A percentile compares a stretch with the other conserved stretches of the same genome.
These are phyloP conservation scores for Noturus placidus DNA, from an alignment of 2,113 vertebrate species.

Conservation along the genomic window DNA sequence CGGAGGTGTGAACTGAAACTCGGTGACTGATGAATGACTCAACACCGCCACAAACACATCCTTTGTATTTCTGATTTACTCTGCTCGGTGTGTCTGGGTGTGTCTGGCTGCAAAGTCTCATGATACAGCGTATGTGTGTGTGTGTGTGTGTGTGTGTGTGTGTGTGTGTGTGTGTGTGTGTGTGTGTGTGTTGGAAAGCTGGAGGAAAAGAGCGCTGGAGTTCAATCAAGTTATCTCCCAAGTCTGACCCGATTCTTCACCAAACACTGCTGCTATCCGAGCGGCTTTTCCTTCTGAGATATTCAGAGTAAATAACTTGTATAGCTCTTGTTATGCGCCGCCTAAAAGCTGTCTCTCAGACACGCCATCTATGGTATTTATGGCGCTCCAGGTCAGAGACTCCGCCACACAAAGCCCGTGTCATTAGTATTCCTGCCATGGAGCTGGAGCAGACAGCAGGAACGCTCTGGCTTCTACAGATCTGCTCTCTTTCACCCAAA, in stretches of 20 bases:
- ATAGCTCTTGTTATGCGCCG: background rate
- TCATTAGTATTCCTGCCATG: constrained; percentile 55
- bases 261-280: background rate
- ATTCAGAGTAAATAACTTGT: background rate
- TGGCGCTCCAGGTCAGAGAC: constrained; percentile 41
- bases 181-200: background rate
- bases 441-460: constrained; percentile 40
- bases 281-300: too few species aligned
- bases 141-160: background rate
- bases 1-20: background rate
- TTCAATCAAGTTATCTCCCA: background rate
- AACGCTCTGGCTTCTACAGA: constrained; percentile 42
- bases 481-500: constrained; percentile 48
- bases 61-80: constrained; percentile 6
- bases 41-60: background rate
- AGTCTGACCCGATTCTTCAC: background rate
- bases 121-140: background rate
- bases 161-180: too few species aligned
- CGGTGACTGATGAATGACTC: background rate
- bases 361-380: constrained; percentile 14
- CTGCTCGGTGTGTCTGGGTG: background rate
- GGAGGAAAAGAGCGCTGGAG: background rate
- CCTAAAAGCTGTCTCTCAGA: constrained; percentile 27
- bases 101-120: background rate
- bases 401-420: constrained; percentile 42